Percentiles rank a stretch among this genome's conserved stretches.
phyloP scores from a whole-genome alignment of 1,140 invertebrate genomes.

The Macrobrachium rosenbergii region DNA sequence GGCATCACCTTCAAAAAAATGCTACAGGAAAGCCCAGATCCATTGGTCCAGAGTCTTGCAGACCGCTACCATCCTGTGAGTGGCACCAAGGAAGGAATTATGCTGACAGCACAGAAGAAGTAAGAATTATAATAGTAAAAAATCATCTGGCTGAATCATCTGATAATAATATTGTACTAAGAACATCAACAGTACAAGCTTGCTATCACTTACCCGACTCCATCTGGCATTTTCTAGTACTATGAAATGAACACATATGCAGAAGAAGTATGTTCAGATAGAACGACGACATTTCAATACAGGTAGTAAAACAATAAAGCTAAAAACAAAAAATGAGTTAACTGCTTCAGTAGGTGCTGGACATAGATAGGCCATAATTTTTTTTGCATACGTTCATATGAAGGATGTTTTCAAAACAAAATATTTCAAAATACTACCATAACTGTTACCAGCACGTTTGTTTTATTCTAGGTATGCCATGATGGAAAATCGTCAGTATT shows the following conservation, averaged over 20 bases:
- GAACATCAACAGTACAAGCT: no score
- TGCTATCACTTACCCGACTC: background rate
- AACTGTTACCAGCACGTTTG: background rate
- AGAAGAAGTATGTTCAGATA: no score
- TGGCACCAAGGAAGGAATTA: slow-evolving; percentile 45
- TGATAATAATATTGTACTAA: no score
- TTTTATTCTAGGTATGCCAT: slow-evolving; percentile 52
- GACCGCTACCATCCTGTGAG: slow-evolving; percentile 40
- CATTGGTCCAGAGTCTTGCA: slow-evolving; percentile 50
- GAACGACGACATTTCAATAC: no score
- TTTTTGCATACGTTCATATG: no score
- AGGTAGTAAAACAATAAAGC: no score
- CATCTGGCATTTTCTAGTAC: background rate
- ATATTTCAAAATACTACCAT: background rate
- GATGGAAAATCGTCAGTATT: slow-evolving; percentile 65
- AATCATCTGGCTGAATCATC: background rate
- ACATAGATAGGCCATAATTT: no score
- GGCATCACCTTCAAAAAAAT: slow-evolving; percentile 61
- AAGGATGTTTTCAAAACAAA: no score
- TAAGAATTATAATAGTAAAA: background rate
- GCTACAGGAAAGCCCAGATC: slow-evolving; percentile 57
- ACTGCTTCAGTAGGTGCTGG: no score
- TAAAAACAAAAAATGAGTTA: no score
- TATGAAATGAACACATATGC: background rate
- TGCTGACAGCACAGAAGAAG: slow-evolving; percentile 42